Base-by-base conservation (phyloP, 2,797 vertebrate species). In the Vipera latastei region DNA sequence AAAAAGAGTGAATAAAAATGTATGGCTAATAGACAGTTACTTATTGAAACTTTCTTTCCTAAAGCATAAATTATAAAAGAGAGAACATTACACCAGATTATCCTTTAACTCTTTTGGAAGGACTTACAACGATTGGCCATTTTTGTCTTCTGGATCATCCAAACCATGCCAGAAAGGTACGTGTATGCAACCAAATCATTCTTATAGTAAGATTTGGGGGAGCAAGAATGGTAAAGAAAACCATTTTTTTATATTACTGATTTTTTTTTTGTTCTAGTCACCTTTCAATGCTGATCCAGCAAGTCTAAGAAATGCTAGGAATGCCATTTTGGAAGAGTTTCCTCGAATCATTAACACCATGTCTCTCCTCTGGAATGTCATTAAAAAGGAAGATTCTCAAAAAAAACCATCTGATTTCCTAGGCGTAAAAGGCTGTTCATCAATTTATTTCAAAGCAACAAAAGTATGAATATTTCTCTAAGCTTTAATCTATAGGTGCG, bases 71-170 rank as follows among this genome's bases (percentile, higher is more conserved):
- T 93, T 97, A 97, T 26, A 99, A 98, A 97, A 98, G 96, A 94
- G 99, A 99, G 97, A 99, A 99, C 95, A 98, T 99, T 91, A 98
- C 99, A 0, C 99, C 99, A 5, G 99, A 99, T 96, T 99, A 99
- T 92, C 98, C 98, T 48, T 97, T 99, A 73, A 99, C 99, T 59
- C 98, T 99, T 56, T 95, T 99, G 78, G 99, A 99, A 97, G 99
- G 99, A 32, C 98, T 99, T 91, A 99, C 99, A 89, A 98, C 98
- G 91, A 99, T 99, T 60, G 97, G 98, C 91, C 99, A 99, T 96
- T 99, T 99, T 94, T 99, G 99, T 97, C 98, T 99, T 59, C 96
- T 99, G 96, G 99, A 99, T 94, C 98, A 98, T 65, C 95, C 97
- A 88, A 95, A 91, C 38, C 97, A 97, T 90, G 93, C 91, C 93